Evolutionary conservation across 2,888 invertebrate genomes (phyloP), one percentile per base, ranked within the genome.

Genomic region (Podabrus alpinus): DNA sequence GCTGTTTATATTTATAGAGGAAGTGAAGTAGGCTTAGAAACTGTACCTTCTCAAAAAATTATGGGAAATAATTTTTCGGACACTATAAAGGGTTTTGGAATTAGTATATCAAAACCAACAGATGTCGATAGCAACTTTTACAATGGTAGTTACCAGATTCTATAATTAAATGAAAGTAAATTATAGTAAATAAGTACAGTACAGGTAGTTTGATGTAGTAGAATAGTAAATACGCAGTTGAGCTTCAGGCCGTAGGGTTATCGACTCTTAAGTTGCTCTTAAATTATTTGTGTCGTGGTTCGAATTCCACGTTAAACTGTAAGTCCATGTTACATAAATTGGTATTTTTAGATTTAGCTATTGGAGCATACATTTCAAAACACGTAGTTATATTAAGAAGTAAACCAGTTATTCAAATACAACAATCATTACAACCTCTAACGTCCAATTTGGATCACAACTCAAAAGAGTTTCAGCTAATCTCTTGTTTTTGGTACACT

Each of bases 1-100:
- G 90, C 88, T 0, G 90, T 93, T 0, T 93, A 92, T 79, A 89
- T 93, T 77, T 93, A 91, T 82, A 88, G 88, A 81, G 92, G 92
- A 0, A 85, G 84, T 16, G 77, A 77, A 3, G 82, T 83, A 4
- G 92, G 91, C 0, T 81, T 92, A 0, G 83, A 82, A 11, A 82
- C 78, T 1, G 80, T 85, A 24, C 79, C 80, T 2, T 73, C 75
- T 13, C 92, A 93, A 82, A 88, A 87, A 74, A 90, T 93, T 24
- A 75, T 83, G 7, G 88, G 90, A 0, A 83, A 83, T 67, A 85
- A 86, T 1, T 86, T 90, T 0, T 78, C 81, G 19, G 66, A 71
- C 1, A 74, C 71, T 16, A 69, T 82, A 11, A 66, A 80, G 80
- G 90, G 92, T 16, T 92, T 93, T 83, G 93, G 92, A 0, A 88